Evolutionary conservation across 2,888 invertebrate species (phyloP).

Genomic region (Ennomos erosarius): DNA sequence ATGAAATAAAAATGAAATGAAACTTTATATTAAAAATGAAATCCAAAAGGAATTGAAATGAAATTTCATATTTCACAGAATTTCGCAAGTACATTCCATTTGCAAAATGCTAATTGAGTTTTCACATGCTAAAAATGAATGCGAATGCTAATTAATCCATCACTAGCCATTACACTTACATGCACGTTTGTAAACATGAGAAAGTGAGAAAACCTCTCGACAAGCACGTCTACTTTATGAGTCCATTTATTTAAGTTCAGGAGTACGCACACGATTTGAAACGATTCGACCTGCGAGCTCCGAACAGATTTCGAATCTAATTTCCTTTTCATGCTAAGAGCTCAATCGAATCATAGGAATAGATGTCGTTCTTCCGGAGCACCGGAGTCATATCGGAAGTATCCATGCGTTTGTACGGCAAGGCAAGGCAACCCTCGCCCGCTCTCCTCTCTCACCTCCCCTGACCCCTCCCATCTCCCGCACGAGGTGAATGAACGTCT

Average conservation of each 20-base stretch:
- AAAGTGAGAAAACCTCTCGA: constrained; percentile 25
- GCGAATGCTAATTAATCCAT: too few relatives aligned
- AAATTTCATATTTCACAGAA: too few relatives aligned
- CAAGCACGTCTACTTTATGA: neutral
- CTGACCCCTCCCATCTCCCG: constrained; percentile 44
- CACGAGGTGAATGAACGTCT: constrained; percentile 71
- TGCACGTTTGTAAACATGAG: constrained; percentile 31
- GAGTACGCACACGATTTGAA: neutral
- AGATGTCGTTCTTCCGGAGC: too few relatives aligned
- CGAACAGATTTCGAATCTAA: constrained; percentile 1
- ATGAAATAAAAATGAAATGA: too few relatives aligned
- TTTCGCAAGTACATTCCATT: too few relatives aligned
- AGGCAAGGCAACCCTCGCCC: constrained; percentile 33
- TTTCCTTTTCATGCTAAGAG: neutral
- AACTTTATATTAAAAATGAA: too few relatives aligned
- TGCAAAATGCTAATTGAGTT: too few relatives aligned
- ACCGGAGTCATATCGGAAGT: too few relatives aligned
- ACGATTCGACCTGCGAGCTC: neutral
- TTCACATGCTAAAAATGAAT: too few relatives aligned
- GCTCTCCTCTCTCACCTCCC: constrained; percentile 39
- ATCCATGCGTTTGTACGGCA: constrained; percentile 1
- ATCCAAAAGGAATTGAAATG: too few relatives aligned
- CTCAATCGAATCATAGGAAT: too few relatives aligned
- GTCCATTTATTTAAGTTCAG: constrained; percentile 2
- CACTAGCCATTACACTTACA: constrained; percentile 14